Evolutionary conservation across 2,797 vertebrate species (phyloP).

Genomic region (Pipistrellus pipistrellus): DNA sequence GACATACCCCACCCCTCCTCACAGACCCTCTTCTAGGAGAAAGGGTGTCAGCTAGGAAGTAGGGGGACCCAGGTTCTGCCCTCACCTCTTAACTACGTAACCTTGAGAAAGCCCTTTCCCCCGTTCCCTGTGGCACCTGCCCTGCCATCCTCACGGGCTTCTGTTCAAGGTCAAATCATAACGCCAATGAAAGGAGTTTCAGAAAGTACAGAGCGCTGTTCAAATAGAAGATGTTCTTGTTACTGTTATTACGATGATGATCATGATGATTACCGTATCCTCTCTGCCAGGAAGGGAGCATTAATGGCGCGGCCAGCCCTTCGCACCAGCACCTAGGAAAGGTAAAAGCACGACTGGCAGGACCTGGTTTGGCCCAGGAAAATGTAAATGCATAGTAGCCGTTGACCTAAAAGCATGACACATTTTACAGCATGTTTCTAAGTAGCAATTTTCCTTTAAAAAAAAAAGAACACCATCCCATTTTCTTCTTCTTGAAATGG

Average conservation of each 20-base stretch:
- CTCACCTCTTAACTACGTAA: not conserved
- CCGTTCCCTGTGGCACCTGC: not conserved
- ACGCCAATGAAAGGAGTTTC: not conserved
- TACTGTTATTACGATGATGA: not conserved
- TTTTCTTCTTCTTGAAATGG: no score
- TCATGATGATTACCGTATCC: not conserved
- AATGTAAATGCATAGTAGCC: slow-evolving; percentile 63
- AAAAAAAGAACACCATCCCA: slow-evolving; percentile 70
- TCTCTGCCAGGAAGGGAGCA: not conserved
- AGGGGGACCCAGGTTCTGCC: not conserved
- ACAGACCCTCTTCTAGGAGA: not conserved
- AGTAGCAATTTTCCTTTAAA: slow-evolving; percentile 77
- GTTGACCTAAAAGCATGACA: slow-evolving; percentile 33
- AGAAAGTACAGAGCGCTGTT: not conserved
- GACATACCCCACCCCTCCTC: no score
- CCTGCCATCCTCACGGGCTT: not conserved
- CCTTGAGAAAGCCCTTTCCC: not conserved
- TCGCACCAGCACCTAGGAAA: not conserved
- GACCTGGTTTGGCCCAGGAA: slow-evolving; percentile 61
- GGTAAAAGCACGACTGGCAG: not conserved
- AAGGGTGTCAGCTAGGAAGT: not conserved
- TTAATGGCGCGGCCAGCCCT: not conserved
- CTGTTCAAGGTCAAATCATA: not conserved
- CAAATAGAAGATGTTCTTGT: not conserved
- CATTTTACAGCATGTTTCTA: slow-evolving; percentile 74